A percentile compares a stretch with the other conserved stretches of the same genome.
These are phyloP conservation scores for Corythornis madagascariensis DNA, from an alignment of 2,113 vertebrate species.

Conservation along the genomic window DNA sequence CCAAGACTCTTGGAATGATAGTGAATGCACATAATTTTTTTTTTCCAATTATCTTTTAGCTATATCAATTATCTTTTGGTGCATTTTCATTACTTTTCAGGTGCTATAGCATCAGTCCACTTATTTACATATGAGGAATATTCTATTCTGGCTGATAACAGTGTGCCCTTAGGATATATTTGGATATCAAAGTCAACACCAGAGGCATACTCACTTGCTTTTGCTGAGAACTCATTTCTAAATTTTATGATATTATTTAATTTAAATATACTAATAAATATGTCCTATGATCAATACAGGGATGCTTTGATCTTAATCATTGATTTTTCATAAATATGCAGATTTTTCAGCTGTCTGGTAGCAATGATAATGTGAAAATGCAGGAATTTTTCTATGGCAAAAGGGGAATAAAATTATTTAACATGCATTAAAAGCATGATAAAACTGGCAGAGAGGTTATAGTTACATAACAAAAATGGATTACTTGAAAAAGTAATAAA, in stretches of 20 bases:
- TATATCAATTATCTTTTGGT: not conserved
- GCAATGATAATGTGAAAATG: not conserved
- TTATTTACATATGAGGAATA: not conserved
- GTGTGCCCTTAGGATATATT: not conserved
- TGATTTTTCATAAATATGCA: slow-evolving; percentile 19
- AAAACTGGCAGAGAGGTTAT: not conserved
- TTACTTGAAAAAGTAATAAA: not conserved
- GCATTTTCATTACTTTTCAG: not conserved
- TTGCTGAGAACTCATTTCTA: not conserved
- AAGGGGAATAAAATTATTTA: not conserved
- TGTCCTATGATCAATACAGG: not conserved
- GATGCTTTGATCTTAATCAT: slow-evolving; percentile 1
- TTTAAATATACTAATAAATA: not conserved
- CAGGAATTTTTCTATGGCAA: not conserved
- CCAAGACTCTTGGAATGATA: not conserved
- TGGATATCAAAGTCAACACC: slow-evolving; percentile 13
- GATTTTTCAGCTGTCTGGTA: not conserved
- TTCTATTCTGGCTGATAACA: not conserved
- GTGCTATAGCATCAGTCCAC: not conserved
- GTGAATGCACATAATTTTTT: not conserved
- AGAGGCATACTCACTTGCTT: not conserved
- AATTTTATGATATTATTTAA: not conserved
- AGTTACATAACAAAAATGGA: not conserved
- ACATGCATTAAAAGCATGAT: not conserved
- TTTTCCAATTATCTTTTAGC: not conserved